Base-by-base conservation (phyloP, 2,797 vertebrate species). In the Hoplostethus mediterraneus region DNA sequence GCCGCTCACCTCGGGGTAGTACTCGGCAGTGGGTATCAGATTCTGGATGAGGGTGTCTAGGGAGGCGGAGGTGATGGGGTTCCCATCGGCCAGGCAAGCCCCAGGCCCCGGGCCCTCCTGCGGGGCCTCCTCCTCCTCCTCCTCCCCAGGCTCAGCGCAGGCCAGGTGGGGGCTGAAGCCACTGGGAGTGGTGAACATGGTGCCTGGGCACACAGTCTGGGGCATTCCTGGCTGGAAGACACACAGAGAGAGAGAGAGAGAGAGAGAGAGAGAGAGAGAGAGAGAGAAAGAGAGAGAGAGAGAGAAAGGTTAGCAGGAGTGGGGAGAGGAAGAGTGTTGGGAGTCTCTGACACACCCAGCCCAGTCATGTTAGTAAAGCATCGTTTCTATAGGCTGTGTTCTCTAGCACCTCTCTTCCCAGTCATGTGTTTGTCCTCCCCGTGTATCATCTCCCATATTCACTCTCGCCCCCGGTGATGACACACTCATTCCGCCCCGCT, bases 31-130 rank as follows among this genome's bases (percentile, higher is more conserved):
- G 89, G 97, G 96, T 78, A 97, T 95, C 69, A 97, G 94, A 80
- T 97, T 96, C 83, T 97, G 96, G 83, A 98, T 97, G 71, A 98
- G 93, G 63, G 96, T 96, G 87, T 97, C 96, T 84, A 98, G 91
- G 80, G 96, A 97, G 84, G 97, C 97, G 42, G 97, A 97, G 81
- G 95, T 95, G 86, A 96, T 95, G 45, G 93, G 92, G 30, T 91
- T 90, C 33, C 90, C 92, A 6, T 93, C 92, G 0, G 88, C 71
- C 72, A 92, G 83, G 75, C 88, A 88, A 42, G 93, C 89, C 54
- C 85, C 91, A 0, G 92, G 86, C 57, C 75, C 92, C 36, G 90
- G 87, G 85, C 95, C 94, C 67, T 96, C 95, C 86, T 95, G 95
- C 67, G 95, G 92, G 91, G 95, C 89, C 92, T 94, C 93, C 93